These are phyloP conservation scores for Gonatopus flavifemur DNA, from an alignment of 1,140 invertebrate genomes.

Conservation along the genomic window DNA sequence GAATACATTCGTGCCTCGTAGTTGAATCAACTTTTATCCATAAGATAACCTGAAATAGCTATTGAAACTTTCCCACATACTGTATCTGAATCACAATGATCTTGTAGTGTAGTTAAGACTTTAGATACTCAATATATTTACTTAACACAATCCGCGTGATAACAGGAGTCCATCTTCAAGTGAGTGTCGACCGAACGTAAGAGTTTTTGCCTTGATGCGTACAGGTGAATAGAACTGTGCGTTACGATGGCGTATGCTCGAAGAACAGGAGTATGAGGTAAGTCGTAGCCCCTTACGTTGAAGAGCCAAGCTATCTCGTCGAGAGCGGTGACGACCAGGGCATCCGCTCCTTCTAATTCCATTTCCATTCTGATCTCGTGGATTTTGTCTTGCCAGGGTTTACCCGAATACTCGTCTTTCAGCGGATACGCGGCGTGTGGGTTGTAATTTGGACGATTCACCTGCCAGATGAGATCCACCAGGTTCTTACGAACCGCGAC, in stretches of 20 bases:
- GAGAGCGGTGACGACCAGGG: slow-evolving; percentile 82
- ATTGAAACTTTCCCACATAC: background rate
- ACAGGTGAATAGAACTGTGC: slow-evolving; percentile 64
- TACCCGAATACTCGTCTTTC: slow-evolving; percentile 65
- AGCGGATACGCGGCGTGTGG: slow-evolving; percentile 57
- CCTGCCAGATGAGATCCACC: slow-evolving; percentile 80
- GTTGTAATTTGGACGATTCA: slow-evolving; percentile 60
- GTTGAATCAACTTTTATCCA: slow-evolving; percentile 1
- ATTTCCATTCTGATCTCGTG: slow-evolving; percentile 68
- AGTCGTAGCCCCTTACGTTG: slow-evolving; percentile 91
- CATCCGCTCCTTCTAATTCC: slow-evolving; percentile 67
- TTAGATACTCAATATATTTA: slow-evolving; percentile 51
- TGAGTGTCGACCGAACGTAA: slow-evolving; percentile 58
- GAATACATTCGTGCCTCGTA: no score
- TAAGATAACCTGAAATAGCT: background rate
- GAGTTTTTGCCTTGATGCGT: slow-evolving; percentile 65
- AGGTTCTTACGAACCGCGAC: slow-evolving; percentile 72
- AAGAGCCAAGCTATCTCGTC: slow-evolving; percentile 94
- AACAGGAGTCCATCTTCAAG: slow-evolving; percentile 64
- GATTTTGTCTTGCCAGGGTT: slow-evolving; percentile 75
- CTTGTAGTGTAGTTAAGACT: background rate
- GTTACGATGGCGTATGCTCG: slow-evolving; percentile 78
- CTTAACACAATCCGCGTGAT: slow-evolving; percentile 67
- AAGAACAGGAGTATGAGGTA: slow-evolving; percentile 84
- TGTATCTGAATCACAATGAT: no score